Percentiles rank a stretch among this genome's conserved stretches.
These are phyloP conservation scores for Aphaenogaster rudis DNA, from an alignment of 1,140 invertebrate species.

Conservation along the genomic window DNA sequence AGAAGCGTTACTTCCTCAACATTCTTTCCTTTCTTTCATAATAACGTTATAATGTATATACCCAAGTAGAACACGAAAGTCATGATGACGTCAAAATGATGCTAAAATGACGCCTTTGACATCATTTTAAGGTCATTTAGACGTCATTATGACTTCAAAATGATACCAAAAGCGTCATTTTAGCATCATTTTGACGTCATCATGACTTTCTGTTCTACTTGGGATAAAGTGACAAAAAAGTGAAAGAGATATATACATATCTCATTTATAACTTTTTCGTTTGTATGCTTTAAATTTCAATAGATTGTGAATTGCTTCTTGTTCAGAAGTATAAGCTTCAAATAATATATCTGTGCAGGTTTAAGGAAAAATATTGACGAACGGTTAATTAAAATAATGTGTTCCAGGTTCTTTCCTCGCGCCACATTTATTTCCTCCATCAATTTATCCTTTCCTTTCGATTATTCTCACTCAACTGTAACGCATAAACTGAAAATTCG, in stretches of 20 bases:
- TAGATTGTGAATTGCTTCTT: background rate
- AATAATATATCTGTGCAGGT: background rate
- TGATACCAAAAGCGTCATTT: too few relatives aligned
- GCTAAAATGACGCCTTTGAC: too few relatives aligned
- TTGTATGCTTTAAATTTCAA: slow-evolving; percentile 7
- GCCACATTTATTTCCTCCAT: too few relatives aligned
- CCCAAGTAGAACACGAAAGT: too few relatives aligned
- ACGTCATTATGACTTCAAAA: too few relatives aligned
- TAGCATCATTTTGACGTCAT: too few relatives aligned
- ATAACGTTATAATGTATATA: background rate
- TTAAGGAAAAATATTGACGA: background rate
- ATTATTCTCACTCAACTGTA: slow-evolving; percentile 26
- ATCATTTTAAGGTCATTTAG: too few relatives aligned
- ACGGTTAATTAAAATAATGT: background rate
- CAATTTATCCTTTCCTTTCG: slow-evolving; percentile 2
- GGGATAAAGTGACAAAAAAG: background rate
- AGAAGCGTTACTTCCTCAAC: background rate
- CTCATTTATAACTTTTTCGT: background rate
- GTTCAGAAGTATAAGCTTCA: background rate
- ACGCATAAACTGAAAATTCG: slow-evolving; percentile 37
- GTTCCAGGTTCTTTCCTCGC: background rate
- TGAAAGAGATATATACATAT: background rate
- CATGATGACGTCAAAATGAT: too few relatives aligned
- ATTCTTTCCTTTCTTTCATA: background rate
- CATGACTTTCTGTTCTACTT: too few relatives aligned